A percentile compares a stretch with the other conserved stretches of the same genome.
Evolutionary conservation across 1,140 invertebrate genomes (phyloP).

Genomic region (Thaumetopoea pityocampa): DNA sequence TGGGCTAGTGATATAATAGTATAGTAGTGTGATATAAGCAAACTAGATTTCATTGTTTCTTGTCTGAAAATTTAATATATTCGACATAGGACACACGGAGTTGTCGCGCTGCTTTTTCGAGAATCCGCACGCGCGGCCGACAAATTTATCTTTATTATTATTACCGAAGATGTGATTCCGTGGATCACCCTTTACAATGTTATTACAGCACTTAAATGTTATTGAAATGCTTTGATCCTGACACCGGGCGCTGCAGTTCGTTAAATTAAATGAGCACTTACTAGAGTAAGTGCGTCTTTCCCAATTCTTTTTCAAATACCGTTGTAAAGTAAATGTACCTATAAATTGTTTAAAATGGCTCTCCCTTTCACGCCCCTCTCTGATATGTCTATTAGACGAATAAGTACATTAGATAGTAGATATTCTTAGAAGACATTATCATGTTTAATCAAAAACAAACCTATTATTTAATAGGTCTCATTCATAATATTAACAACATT

Average conservation of each 20-base stretch:
- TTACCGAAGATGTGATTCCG: slow-evolving; percentile 38
- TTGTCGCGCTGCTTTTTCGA: slow-evolving; percentile 33
- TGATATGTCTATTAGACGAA: too few species aligned
- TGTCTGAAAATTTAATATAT: slow-evolving; percentile 31
- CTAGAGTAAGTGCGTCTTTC: slow-evolving; percentile 6
- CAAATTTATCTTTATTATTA: slow-evolving; percentile 62
- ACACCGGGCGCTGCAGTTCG: slow-evolving; percentile 20
- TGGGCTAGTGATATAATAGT: too few species aligned
- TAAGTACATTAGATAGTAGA: too few species aligned
- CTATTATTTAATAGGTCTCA: too few species aligned
- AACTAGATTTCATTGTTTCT: slow-evolving; percentile 1
- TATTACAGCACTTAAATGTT: slow-evolving; percentile 38
- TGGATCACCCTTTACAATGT: slow-evolving; percentile 26
- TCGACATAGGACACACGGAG: slow-evolving; percentile 2
- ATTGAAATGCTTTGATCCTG: slow-evolving; percentile 49
- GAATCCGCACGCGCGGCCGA: slow-evolving; percentile 44
- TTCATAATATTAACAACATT: too few species aligned
- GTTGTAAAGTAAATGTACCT: too few species aligned
- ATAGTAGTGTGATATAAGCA: too few species aligned
- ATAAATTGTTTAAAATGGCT: too few species aligned
- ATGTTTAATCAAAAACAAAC: too few species aligned
- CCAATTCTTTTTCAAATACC: slow-evolving; percentile 3
- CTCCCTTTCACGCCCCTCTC: too few species aligned
- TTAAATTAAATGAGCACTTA: slow-evolving; percentile 16
- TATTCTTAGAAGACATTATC: too few species aligned